These are phyloP conservation scores for Eulacestoma nigropectus DNA, from an alignment of 2,113 vertebrate species.

Conservation along the genomic window DNA sequence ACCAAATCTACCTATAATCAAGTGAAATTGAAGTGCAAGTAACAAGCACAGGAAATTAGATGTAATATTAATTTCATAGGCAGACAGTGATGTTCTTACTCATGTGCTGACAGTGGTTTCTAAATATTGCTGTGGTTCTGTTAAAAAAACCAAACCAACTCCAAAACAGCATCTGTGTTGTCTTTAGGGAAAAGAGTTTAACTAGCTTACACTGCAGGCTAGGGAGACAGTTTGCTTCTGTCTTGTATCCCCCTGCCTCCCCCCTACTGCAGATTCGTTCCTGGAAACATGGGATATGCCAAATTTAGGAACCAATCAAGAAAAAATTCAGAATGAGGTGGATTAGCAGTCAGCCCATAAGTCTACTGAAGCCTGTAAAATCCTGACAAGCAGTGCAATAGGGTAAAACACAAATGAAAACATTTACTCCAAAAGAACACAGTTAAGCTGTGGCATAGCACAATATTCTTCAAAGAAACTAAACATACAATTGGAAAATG, in stretches of 20 bases:
- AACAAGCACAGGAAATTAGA: not conserved
- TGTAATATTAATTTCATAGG: not conserved
- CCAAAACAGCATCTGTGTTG: not conserved
- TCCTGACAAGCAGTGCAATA: not conserved
- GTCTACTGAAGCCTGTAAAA: not conserved
- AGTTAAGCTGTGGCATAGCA: not conserved
- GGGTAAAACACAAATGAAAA: constrained; percentile 24
- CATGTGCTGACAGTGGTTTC: not conserved
- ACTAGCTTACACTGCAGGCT: not conserved
- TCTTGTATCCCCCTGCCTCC: not conserved
- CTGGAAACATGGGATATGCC: not conserved
- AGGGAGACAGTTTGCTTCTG: not conserved
- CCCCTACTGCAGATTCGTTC: not conserved
- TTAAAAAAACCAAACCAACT: not conserved
- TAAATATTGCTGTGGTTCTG: not conserved
- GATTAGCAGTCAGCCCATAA: not conserved
- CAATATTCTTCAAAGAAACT: not conserved
- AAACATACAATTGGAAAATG: not conserved
- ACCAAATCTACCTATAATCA: not conserved
- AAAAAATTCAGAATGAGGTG: not conserved
- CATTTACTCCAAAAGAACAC: not conserved
- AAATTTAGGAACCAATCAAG: constrained; percentile 17
- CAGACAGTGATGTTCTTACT: not conserved
- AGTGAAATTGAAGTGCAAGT: not conserved
- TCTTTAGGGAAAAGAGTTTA: not conserved